Evolutionary conservation across 2,888 invertebrate genomes (phyloP), one percentile per base, ranked within the genome.

Genomic region (Cosmorhoe ocellata): DNA sequence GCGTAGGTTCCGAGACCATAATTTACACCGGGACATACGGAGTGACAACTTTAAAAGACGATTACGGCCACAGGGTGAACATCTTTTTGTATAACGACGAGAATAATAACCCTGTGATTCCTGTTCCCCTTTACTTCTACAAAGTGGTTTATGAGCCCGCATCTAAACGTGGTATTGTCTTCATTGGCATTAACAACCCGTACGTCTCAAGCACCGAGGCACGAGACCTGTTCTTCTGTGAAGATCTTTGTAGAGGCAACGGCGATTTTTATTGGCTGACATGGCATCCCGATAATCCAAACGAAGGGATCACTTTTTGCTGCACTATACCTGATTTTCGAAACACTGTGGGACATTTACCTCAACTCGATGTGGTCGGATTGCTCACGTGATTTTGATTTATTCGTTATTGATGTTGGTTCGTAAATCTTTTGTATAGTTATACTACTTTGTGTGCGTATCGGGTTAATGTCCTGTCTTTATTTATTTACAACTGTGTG

Each of bases 161-260:
- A 0, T 71, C 72, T 0, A 76, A 81, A 27, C 75, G 79, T 12
- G 93, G 92, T 0, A 79, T 92, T 1, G 93, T 90, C 0, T 91
- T 93, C 63, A 65, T 94, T 9, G 92, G 92, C 0, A 86, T 93
- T 4, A 94, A 94, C 66, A 93, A 94, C 71, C 94, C 94, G 0
- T 90, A 91, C 63, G 81, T 81, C 18, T 68, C 71, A 0, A 7
- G 18, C 1, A 28, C 10, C 2, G 84, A 88, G 58, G 84, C 81
- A 0, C 61, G 47, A 2, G 58, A 69, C 0, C 46, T 84, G 61
- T 78, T 80, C 47, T 90, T 93, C 42, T 93, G 93, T 58, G 37
- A 73, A 0, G 90, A 92, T 57, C 40, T 83, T 13, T 91, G 90
- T 56, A 79, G 90, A 46, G 66, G 90, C 0, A 92, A 91, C 53